Percentiles rank a stretch among this genome's conserved stretches.
These are phyloP conservation scores for Psittacula derbiana DNA, from an alignment of 2,797 vertebrate species.

Conservation along the genomic window DNA sequence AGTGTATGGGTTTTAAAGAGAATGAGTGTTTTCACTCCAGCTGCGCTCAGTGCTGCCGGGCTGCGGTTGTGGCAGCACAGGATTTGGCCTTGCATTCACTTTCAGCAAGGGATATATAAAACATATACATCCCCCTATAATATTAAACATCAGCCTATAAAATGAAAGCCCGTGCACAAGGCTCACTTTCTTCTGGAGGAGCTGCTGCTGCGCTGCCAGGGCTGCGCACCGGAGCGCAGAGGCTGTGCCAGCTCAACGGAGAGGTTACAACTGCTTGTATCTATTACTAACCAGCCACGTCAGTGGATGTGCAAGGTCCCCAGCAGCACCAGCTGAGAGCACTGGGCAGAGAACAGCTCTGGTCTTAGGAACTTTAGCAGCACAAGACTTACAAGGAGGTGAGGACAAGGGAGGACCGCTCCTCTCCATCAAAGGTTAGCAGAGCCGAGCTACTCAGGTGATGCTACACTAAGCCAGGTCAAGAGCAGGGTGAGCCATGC, in stretches of 20 bases:
- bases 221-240: background rate
- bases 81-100: background rate
- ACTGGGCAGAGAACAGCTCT: background rate
- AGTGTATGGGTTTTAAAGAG: background rate
- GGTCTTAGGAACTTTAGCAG: background rate
- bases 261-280: background rate
- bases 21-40: background rate
- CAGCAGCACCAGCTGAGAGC: background rate
- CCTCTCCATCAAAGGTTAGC: background rate
- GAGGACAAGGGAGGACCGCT: background rate
- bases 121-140: background rate
- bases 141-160: background rate
- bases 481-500: rapidly evolving
- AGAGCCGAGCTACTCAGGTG: background rate
- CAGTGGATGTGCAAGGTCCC: background rate
- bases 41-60: rapidly evolving
- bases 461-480: rapidly evolving
- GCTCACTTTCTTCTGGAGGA: background rate
- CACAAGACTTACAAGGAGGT: background rate
- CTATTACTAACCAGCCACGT: background rate
- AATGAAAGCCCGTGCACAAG: background rate
- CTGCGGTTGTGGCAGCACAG: background rate
- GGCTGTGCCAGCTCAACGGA: background rate
- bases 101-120: background rate
- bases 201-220: background rate